Percentiles rank a stretch among this genome's conserved stretches.
Conservation (phyloP, 2,888 invertebrate species). For the Phalera bucephala region DNA sequence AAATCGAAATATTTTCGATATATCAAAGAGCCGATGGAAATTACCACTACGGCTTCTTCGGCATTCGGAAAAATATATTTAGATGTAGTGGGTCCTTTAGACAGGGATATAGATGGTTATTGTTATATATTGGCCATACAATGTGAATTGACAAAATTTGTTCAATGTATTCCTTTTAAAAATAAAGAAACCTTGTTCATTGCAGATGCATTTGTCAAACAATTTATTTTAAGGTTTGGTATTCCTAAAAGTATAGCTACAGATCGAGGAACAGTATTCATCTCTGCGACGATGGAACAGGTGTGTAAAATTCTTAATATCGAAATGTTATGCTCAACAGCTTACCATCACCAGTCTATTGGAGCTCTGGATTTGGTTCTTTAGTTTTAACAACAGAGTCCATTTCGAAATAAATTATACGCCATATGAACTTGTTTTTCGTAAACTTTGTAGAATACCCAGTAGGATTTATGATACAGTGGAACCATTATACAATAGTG, state of each 20-base stretch:
- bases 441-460: too few relatives aligned
- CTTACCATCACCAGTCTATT: too few relatives aligned
- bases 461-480: too few relatives aligned
- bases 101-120: not conserved
- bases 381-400: too few relatives aligned
- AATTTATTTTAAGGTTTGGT: conserved; percentile 9
- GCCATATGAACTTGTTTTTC: too few relatives aligned
- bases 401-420: too few relatives aligned
- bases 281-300: too few relatives aligned
- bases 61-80: conserved; percentile 5
- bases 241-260: conserved; percentile 6
- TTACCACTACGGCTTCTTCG: conserved; percentile 4
- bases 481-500: too few relatives aligned
- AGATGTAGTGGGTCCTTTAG: conserved; percentile 5
- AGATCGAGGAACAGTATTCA: conserved; percentile 12
- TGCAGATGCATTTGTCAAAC: not conserved
- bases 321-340: too few relatives aligned
- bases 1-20: conserved; percentile 1
- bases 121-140: conserved; percentile 5
- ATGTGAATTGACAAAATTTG: conserved; percentile 4
- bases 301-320: too few relatives aligned
- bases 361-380: too few relatives aligned
- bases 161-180: conserved; percentile 1
- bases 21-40: conserved; percentile 4
- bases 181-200: conserved; percentile 2